phyloP scores from a whole-genome alignment of 1,140 invertebrate species.

The Platyscapa corneri region DNA sequence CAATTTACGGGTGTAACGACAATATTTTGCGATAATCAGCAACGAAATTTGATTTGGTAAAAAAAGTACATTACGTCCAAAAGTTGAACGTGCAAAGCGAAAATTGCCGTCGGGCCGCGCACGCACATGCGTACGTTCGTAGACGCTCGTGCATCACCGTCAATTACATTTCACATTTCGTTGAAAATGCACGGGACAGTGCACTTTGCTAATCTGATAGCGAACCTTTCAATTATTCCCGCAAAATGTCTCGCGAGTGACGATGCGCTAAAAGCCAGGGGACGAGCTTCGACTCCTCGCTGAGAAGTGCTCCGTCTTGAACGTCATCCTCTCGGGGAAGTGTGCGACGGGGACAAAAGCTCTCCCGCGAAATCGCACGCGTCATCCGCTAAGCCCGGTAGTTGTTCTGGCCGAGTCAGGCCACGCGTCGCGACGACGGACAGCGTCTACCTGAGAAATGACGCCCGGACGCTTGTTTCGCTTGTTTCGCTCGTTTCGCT shows the following conservation, averaged over 20 bases:
- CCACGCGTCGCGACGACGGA: neutral
- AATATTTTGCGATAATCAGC: no score
- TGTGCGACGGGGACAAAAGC: neutral
- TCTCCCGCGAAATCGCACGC: neutral
- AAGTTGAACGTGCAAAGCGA: no score
- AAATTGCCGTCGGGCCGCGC: no score
- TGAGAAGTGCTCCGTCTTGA: neutral
- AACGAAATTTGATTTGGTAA: no score
- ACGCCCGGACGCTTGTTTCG: neutral
- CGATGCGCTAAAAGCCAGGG: neutral
- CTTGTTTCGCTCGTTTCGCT: neutral
- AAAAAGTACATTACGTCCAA: no score
- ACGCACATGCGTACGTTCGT: no score
- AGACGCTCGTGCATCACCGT: no score
- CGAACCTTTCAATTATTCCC: neutral
- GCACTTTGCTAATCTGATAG: neutral
- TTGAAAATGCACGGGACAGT: neutral
- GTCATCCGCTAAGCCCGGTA: neutral
- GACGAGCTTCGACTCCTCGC: neutral
- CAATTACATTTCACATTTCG: neutral
- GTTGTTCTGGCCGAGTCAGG: neutral
- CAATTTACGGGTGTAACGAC: no score
- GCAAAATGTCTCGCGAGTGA: slow-evolving; percentile 2
- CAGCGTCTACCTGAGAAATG: neutral
- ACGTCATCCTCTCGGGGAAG: neutral